Conservation (phyloP, 35 echinoderm and acorn worm species). For the Heliocidaris tuberculata region DNA sequence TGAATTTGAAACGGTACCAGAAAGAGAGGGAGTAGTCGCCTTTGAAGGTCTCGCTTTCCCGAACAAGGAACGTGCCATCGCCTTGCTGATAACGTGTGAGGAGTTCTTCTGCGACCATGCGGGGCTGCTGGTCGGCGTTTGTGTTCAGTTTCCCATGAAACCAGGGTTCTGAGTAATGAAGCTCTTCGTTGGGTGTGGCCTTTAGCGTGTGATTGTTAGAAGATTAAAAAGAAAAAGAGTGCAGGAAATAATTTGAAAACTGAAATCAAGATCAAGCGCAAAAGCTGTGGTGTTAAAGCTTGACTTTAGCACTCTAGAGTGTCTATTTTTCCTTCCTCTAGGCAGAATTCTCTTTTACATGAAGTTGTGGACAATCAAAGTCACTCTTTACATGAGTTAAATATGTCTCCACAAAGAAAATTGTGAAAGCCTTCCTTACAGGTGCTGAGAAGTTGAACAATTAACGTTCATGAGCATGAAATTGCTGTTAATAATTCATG, state of each 20-base stretch:
- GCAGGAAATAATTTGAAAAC: background rate
- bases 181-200: slow-evolving; percentile 88
- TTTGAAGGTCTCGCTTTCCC: slow-evolving; percentile 99
- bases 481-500: background rate
- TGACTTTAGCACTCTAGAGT: background rate
- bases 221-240: slow-evolving; percentile 1
- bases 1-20: slow-evolving; percentile 66
- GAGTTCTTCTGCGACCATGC: slow-evolving; percentile 80
- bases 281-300: background rate
- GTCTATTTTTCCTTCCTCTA: background rate
- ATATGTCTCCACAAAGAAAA: too few species aligned
- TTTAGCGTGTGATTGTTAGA: background rate
- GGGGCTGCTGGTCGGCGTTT: slow-evolving; percentile 61
- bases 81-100: slow-evolving; percentile 88
- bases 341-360: background rate
- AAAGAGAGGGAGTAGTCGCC: slow-evolving; percentile 96
- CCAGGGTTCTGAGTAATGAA: slow-evolving; percentile 94
- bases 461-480: background rate
- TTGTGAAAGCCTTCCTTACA: background rate
- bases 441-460: background rate
- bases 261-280: background rate
- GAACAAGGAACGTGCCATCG: slow-evolving; percentile 92
- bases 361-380: background rate
- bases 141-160: slow-evolving; percentile 97
- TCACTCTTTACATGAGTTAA: too few species aligned